A percentile compares a stretch with the other conserved stretches of the same genome.
These are phyloP conservation scores for Sinotaia quadrata DNA, from an alignment of 2,888 invertebrate species.

Conservation along the genomic window DNA sequence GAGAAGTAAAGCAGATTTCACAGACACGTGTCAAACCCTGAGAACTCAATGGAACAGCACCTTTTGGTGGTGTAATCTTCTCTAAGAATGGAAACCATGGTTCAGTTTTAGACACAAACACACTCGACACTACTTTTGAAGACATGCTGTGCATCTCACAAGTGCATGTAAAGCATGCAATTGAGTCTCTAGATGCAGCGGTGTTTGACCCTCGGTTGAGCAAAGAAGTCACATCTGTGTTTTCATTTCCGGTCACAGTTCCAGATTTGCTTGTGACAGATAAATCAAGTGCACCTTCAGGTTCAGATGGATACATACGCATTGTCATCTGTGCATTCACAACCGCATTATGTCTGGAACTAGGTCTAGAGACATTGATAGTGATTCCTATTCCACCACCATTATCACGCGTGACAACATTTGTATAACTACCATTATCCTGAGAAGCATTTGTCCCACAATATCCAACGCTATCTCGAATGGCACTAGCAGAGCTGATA, in stretches of 20 bases:
- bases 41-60: conserved; percentile 90
- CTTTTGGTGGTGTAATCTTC: conserved; percentile 84
- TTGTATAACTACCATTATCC: too few relatives aligned
- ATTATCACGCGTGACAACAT: too few relatives aligned
- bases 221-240: background rate
- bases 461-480: conserved; percentile 1
- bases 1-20: conserved; percentile 87
- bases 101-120: conserved; percentile 82
- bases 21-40: conserved; percentile 93
- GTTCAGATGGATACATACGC: conserved; percentile 17
- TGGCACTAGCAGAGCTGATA: background rate
- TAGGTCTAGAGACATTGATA: conserved; percentile 1
- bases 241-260: background rate
- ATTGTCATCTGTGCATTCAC: background rate
- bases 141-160: conserved; percentile 85
- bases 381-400: background rate
- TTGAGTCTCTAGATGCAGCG: conserved; percentile 70
- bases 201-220: conserved; percentile 5
- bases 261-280: conserved; percentile 43
- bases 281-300: conserved; percentile 59
- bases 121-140: conserved; percentile 84
- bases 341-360: conserved; percentile 4
- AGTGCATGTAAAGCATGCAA: conserved; percentile 92
- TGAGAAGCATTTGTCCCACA: background rate
- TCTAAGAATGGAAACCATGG: conserved; percentile 92